Evolutionary conservation across 2,797 vertebrate species (phyloP).

Genomic region (Myotis vivesi): DNA sequence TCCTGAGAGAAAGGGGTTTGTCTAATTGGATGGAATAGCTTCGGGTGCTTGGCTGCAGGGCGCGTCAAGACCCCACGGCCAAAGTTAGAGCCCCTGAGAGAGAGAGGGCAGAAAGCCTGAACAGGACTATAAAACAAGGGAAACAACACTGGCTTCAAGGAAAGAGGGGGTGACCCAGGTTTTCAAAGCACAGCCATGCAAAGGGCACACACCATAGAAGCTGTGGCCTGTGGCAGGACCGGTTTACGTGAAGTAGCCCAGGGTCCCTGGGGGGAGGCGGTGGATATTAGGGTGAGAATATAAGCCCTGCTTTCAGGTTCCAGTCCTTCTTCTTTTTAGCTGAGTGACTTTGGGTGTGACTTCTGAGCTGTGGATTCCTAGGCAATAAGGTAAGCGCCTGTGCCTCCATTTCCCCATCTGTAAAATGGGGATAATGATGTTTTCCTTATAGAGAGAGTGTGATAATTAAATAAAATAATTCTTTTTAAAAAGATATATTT

Average conservation of each 20-base stretch:
- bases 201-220: rapidly evolving
- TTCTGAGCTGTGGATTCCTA: not conserved
- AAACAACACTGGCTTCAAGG: not conserved
- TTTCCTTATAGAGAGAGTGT: not conserved
- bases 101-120: not conserved
- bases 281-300: too few relatives aligned
- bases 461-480: not conserved
- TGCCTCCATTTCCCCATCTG: not conserved
- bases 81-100: not conserved
- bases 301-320: not conserved
- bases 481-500: not conserved
- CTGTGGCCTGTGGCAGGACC: not conserved
- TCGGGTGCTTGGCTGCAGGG: not conserved
- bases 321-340: not conserved
- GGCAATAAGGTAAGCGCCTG: not conserved
- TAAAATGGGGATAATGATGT: not conserved
- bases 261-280: not conserved
- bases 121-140: not conserved
- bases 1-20: not conserved
- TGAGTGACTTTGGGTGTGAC: not conserved
- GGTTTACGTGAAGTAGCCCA: not conserved
- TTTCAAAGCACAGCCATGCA: rapidly evolving
- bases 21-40: not conserved
- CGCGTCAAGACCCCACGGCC: not conserved
- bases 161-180: not conserved